A percentile compares a stretch with the other conserved stretches of the same genome.
Evolutionary conservation across 2,888 invertebrate genomes (phyloP).

Genomic region (Tinea semifulvella): DNA sequence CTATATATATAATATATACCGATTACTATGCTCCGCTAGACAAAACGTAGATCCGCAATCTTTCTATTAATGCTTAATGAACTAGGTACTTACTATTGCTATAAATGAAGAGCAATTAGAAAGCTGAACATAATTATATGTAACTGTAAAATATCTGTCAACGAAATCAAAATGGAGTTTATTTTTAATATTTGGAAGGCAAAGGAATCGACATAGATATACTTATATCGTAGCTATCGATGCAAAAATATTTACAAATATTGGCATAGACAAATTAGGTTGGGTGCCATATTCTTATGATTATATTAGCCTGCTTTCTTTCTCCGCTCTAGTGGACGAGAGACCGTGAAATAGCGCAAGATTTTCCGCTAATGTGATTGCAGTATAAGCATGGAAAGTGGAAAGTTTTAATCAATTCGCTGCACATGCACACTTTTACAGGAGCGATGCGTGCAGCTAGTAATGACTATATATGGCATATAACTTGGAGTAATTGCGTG

Average conservation of each 20-base stretch:
- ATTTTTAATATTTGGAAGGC: too few species aligned
- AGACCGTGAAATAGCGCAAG: constrained; percentile 54
- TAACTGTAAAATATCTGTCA: not conserved
- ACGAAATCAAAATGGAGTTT: not conserved
- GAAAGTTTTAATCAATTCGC: constrained; percentile 61
- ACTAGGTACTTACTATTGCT: not conserved
- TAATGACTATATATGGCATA: constrained; percentile 9
- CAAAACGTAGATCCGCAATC: constrained; percentile 1
- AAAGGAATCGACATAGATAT: too few species aligned
- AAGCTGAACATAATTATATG: too few species aligned
- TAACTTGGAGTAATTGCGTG: not conserved
- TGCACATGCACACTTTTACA: constrained; percentile 50
- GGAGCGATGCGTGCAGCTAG: constrained; percentile 1
- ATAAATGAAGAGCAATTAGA: constrained; percentile 9
- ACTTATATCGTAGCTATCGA: too few species aligned
- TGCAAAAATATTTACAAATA: too few species aligned
- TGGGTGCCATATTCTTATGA: constrained; percentile 21
- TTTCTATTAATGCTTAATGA: constrained; percentile 8
- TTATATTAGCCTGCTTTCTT: constrained; percentile 46
- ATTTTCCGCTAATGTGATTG: constrained; percentile 56
- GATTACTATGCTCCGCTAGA: not conserved
- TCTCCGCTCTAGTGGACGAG: constrained; percentile 52
- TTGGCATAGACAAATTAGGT: not conserved
- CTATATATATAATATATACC: not conserved
- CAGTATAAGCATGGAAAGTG: constrained; percentile 57